Evolutionary conservation across 2,888 invertebrate species (phyloP).

Genomic region (Melieria crassipennis): DNA sequence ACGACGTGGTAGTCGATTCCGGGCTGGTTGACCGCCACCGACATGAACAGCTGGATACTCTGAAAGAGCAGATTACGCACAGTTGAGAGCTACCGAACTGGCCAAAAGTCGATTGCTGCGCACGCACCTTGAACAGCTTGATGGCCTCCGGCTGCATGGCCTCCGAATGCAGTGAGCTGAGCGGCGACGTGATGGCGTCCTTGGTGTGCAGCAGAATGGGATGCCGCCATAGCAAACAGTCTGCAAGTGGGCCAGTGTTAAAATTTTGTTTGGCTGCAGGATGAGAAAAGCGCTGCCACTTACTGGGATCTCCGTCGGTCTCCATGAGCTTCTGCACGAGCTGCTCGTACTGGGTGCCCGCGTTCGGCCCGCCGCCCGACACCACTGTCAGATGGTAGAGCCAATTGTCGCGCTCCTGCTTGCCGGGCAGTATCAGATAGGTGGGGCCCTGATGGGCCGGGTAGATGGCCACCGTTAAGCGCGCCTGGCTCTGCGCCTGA

Average conservation of each 20-base stretch:
- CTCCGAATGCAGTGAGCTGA: conserved; percentile 91
- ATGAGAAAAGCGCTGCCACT: conserved; percentile 54
- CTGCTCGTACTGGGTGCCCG: conserved; percentile 96
- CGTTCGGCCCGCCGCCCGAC: conserved; percentile 89
- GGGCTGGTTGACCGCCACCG: conserved; percentile 93
- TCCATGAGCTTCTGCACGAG: conserved; percentile 96
- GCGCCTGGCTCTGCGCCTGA: conserved; percentile 75
- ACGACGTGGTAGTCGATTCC: conserved; percentile 98
- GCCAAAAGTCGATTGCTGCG: neutral
- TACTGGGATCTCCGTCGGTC: conserved; percentile 91
- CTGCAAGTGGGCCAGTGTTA: conserved; percentile 61
- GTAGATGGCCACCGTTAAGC: conserved; percentile 91
- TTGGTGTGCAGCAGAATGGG: conserved; percentile 90
- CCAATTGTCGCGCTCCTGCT: conserved; percentile 94
- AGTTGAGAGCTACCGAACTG: neutral
- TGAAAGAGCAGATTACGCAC: conserved; percentile 61
- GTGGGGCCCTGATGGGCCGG: conserved; percentile 95
- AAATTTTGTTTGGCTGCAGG: neutral
- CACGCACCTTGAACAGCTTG: conserved; percentile 86
- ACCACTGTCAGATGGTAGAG: conserved; percentile 89
- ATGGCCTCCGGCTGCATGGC: conserved; percentile 89
- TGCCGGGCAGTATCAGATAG: conserved; percentile 89
- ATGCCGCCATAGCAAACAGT: conserved; percentile 93
- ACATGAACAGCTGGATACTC: conserved; percentile 96
- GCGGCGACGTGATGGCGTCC: conserved; percentile 87